Evolutionary conservation across 2,888 invertebrate species (phyloP).

Genomic region (Cacoxenus indagator): DNA sequence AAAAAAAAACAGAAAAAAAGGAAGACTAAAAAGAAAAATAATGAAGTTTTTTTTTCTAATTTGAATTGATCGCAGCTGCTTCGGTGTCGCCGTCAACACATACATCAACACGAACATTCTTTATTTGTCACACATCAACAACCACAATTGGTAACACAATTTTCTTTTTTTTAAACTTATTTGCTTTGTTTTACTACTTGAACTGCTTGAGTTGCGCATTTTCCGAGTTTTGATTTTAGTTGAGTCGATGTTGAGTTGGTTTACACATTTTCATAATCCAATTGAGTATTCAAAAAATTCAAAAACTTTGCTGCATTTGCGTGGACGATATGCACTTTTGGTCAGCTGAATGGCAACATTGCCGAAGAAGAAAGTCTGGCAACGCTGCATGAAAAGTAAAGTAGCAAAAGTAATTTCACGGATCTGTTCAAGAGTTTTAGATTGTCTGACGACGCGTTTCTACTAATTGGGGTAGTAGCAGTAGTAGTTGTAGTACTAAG

Average conservation of each 20-base stretch:
- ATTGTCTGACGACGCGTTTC: conserved; percentile 22
- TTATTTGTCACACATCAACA: conserved; percentile 51
- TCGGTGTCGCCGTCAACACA: conserved; percentile 36
- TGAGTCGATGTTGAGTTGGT: too few species aligned
- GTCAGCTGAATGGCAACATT: conserved; percentile 22
- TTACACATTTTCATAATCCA: not conserved
- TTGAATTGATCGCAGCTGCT: conserved; percentile 11
- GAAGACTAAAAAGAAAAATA: not conserved
- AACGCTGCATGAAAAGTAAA: not conserved
- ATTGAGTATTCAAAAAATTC: conserved; percentile 40
- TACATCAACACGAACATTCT: conserved; percentile 36
- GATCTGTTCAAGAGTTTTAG: conserved; percentile 61
- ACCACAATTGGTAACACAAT: conserved; percentile 59
- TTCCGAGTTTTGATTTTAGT: not conserved
- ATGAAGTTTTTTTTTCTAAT: conserved; percentile 6
- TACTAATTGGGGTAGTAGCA: conserved; percentile 49
- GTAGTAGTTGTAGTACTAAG: conserved; percentile 37
- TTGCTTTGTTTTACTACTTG: not conserved
- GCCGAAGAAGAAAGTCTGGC: conserved; percentile 31
- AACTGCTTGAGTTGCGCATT: not conserved
- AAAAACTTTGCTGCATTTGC: conserved; percentile 37
- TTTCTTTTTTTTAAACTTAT: conserved; percentile 22
- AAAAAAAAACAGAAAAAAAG: not conserved
- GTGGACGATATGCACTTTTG: conserved; percentile 6
- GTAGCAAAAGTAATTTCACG: conserved; percentile 44